Evolutionary conservation across 2,113 vertebrate species (phyloP), one percentile per base, ranked within the genome.

Genomic region (Himantopus leucocephalus): DNA sequence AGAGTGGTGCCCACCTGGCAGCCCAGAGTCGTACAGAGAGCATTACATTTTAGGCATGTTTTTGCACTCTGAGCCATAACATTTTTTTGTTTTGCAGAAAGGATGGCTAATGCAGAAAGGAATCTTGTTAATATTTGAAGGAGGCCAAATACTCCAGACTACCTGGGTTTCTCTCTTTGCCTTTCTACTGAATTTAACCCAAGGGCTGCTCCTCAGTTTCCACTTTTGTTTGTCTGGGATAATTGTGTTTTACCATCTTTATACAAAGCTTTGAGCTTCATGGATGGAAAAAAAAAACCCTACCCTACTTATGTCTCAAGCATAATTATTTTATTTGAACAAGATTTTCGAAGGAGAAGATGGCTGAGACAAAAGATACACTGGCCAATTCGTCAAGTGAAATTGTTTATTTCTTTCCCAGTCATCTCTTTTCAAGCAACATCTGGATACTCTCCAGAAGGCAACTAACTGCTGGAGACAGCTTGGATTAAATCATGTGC

Each of bases 391-490:
- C 0, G 0, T 91, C 89, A 91, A 92, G 32, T 48, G 50, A 87
- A 79, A 76, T 82, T 72, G 80, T 92, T 94, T 94, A 71, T 81
- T 96, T 79, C 80, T 92, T 91, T 89, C 83, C 43, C 30, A 74
- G 82, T 67, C 82, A 81, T 90, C 39, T 59, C 76, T 86, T 95
- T 85, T 60, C 92, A 70, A 75, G 32, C 45, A 81, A 73, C 86
- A 94, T 93, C 85, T 96, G 72, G 79, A 87, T 56, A 67, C 55
- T 94, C 39, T 94, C 81, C 92, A 92, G 88, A 94, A 56, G 37
- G 78, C 45, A 5, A 75, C 56, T 91, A 84, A 81, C 78, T 94
- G 82, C 70, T 75, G 47, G 73, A 87, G 86, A 85, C 68, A 85
- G 71, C 76, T 81, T 63, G 37, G 82, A 82, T 50, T 71, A 85